Conservation (phyloP, 1,140 invertebrate species). For the Papilio helenus region DNA sequence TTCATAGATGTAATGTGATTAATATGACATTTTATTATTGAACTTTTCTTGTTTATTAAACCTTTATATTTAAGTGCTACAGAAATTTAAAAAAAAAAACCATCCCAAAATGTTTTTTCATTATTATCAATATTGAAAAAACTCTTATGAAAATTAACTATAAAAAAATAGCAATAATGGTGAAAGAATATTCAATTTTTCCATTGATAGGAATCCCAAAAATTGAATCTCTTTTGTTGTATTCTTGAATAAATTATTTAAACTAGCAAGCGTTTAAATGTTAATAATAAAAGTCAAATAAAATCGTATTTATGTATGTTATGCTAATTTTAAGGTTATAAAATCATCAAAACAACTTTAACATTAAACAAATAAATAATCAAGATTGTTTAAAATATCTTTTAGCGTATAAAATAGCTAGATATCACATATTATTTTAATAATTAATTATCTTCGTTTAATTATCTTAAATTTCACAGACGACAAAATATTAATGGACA, state of each 20-base stretch:
- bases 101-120: too few relatives aligned
- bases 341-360: not conserved
- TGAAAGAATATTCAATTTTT: too few relatives aligned
- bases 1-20: too few relatives aligned
- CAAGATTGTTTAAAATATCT: not conserved
- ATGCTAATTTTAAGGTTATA: not conserved
- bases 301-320: not conserved
- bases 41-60: not conserved
- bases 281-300: not conserved
- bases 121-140: too few relatives aligned
- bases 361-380: not conserved
- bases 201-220: not conserved
- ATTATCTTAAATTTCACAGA: not conserved
- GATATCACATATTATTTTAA: too few relatives aligned
- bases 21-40: too few relatives aligned
- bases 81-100: too few relatives aligned
- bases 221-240: not conserved
- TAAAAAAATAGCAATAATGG: too few relatives aligned
- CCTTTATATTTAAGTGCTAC: too few relatives aligned
- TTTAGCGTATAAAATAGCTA: not conserved
- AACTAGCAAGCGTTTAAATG: not conserved
- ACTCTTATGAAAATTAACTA: too few relatives aligned
- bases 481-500: not conserved
- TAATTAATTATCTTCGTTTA: not conserved
- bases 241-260: not conserved